Conservation (phyloP, 2,888 invertebrate genomes). For the Pardosa pseudoannulata region DNA sequence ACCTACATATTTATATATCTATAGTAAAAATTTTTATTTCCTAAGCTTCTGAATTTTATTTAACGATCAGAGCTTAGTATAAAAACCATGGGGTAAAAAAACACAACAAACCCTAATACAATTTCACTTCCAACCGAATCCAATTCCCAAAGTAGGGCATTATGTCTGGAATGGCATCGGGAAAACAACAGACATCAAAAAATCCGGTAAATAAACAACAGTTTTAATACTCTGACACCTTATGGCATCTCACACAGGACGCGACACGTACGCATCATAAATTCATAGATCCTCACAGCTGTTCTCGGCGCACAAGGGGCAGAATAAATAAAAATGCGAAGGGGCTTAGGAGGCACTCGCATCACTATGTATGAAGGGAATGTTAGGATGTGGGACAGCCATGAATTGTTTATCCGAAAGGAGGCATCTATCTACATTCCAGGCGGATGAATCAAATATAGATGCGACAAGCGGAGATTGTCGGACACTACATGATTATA, state of each 20-base stretch:
- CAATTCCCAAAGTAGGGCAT: background rate
- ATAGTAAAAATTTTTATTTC: no score
- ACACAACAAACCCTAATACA: background rate
- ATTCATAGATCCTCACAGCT: constrained; percentile 60
- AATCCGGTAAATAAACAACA: constrained; percentile 8
- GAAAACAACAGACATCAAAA: constrained; percentile 10
- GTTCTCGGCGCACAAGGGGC: constrained; percentile 18
- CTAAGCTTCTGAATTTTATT: no score
- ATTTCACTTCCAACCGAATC: background rate
- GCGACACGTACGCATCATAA: constrained; percentile 38
- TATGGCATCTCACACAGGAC: background rate
- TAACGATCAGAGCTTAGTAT: no score
- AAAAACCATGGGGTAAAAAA: no score
- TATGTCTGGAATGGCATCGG: background rate
- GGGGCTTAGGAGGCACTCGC: background rate
- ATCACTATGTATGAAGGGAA: constrained; percentile 14
- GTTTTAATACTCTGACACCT: constrained; percentile 1
- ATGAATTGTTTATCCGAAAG: background rate
- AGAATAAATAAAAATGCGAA: constrained; percentile 34
- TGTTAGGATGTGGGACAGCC: constrained; percentile 7
- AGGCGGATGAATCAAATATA: background rate
- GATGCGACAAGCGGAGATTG: background rate
- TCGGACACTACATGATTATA: background rate
- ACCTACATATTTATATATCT: no score
- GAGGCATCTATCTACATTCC: constrained; percentile 1